These are phyloP conservation scores for Drosophila dives DNA, from an alignment of 2,888 invertebrate genomes.

Conservation along the genomic window DNA sequence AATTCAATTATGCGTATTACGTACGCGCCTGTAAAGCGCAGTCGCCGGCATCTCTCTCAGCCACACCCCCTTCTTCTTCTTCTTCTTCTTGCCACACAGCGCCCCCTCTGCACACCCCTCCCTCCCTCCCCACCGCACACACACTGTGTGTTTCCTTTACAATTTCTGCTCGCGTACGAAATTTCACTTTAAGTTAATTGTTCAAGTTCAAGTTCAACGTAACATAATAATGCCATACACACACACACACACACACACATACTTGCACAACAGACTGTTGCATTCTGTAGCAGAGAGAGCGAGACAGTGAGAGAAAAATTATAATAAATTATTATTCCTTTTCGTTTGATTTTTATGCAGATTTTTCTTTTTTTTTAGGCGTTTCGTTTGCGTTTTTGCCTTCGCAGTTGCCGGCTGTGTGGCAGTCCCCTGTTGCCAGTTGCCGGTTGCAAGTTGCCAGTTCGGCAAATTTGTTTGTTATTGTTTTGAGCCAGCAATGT, in stretches of 20 bases:
- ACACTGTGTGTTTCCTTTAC: slow-evolving; percentile 52
- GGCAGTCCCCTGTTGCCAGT: slow-evolving; percentile 32
- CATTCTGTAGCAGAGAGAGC: slow-evolving; percentile 38
- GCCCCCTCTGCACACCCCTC: too few relatives aligned
- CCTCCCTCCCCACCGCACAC: slow-evolving; percentile 1
- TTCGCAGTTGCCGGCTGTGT: slow-evolving; percentile 27
- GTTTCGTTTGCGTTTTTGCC: slow-evolving; percentile 40
- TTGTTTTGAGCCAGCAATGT: slow-evolving; percentile 21
- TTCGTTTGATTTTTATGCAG: slow-evolving; percentile 80
- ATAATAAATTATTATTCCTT: slow-evolving; percentile 82
- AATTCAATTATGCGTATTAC: slow-evolving; percentile 83
- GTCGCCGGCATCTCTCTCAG: slow-evolving; percentile 65
- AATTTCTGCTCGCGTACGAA: slow-evolving; percentile 81
- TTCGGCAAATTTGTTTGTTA: slow-evolving; percentile 55
- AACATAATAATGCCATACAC: slow-evolving; percentile 75
- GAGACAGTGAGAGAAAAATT: slow-evolving; percentile 57
- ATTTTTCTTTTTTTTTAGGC: slow-evolving; percentile 62
- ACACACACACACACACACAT: slow-evolving; percentile 34
- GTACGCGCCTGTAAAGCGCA: slow-evolving; percentile 79
- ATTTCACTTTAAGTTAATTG: slow-evolving; percentile 83
- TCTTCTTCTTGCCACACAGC: background rate
- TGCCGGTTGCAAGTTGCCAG: slow-evolving; percentile 32
- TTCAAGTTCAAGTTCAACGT: slow-evolving; percentile 82
- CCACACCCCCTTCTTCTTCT: background rate
- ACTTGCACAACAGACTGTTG: slow-evolving; percentile 53